These are phyloP conservation scores for Thymelicus acteon DNA, from an alignment of 2,888 invertebrate species.

Conservation along the genomic window DNA sequence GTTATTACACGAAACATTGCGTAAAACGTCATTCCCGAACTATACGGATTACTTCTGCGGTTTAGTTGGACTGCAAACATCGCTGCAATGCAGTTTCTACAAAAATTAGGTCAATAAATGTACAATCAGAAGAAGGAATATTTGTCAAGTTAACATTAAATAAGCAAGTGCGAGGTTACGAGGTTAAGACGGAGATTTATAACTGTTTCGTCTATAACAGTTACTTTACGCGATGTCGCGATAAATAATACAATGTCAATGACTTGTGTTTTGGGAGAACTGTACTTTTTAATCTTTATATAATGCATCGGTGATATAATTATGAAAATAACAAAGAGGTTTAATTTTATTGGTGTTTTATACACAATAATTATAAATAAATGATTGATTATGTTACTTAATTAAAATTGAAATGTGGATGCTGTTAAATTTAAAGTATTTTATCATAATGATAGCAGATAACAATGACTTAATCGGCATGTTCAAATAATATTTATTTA, in stretches of 20 bases:
- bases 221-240: slow-evolving; percentile 33
- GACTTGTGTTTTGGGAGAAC: slow-evolving; percentile 24
- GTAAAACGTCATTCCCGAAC: slow-evolving; percentile 15
- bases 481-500: too few relatives aligned
- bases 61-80: slow-evolving; percentile 30
- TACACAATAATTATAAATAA: too few relatives aligned
- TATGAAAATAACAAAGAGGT: too few relatives aligned
- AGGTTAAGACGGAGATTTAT: slow-evolving; percentile 30
- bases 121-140: slow-evolving; percentile 49
- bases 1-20: not conserved
- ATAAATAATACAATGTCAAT: slow-evolving; percentile 35
- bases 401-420: too few relatives aligned
- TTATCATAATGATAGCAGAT: too few relatives aligned
- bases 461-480: too few relatives aligned
- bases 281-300: not conserved
- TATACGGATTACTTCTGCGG: slow-evolving; percentile 23
- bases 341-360: too few relatives aligned
- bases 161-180: slow-evolving; percentile 30
- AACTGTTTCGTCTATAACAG: slow-evolving; percentile 31
- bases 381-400: too few relatives aligned
- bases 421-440: too few relatives aligned
- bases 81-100: slow-evolving; percentile 75
- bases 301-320: not conserved
- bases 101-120: slow-evolving; percentile 70
- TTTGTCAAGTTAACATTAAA: slow-evolving; percentile 64